Evolutionary conservation across 2,888 invertebrate genomes (phyloP).

Genomic region (Dolomedes plantarius): DNA sequence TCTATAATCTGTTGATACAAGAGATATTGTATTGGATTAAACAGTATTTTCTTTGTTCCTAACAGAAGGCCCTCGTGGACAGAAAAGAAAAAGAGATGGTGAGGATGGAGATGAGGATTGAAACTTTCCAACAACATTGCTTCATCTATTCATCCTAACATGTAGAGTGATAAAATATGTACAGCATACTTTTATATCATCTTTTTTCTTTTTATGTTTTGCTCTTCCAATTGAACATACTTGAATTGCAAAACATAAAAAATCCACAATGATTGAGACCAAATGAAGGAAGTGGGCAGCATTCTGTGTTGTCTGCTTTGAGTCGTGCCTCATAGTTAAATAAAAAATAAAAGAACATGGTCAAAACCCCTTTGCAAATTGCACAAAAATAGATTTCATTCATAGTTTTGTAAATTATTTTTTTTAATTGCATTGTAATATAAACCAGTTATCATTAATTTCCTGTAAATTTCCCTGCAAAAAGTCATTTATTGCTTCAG

Average conservation of each 20-base stretch:
- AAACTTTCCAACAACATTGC: slow-evolving; percentile 65
- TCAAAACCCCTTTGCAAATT: slow-evolving; percentile 53
- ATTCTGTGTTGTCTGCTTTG: slow-evolving; percentile 43
- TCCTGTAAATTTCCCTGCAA: slow-evolving; percentile 17
- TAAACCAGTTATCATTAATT: slow-evolving; percentile 34
- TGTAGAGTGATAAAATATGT: slow-evolving; percentile 71
- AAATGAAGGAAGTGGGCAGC: slow-evolving; percentile 59
- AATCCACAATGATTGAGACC: slow-evolving; percentile 57
- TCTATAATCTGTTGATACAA: too few species aligned
- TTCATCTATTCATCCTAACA: slow-evolving; percentile 71
- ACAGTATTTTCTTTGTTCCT: too few species aligned
- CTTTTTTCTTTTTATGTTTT: slow-evolving; percentile 60
- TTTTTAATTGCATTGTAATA: slow-evolving; percentile 57
- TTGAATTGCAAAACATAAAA: slow-evolving; percentile 65
- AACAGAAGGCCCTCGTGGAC: slow-evolving; percentile 48
- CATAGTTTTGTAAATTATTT: slow-evolving; percentile 56
- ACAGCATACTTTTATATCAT: slow-evolving; percentile 69
- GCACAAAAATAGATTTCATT: slow-evolving; percentile 51
- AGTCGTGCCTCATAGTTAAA: slow-evolving; percentile 68
- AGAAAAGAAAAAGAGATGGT: slow-evolving; percentile 67
- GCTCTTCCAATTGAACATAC: slow-evolving; percentile 32
- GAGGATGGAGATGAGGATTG: slow-evolving; percentile 67
- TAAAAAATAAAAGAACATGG: too few species aligned
- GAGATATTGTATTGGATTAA: too few species aligned
- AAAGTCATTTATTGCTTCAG: not conserved